phyloP scores from a whole-genome alignment of 2,888 invertebrate species.

The Lottia gigantea region DNA sequence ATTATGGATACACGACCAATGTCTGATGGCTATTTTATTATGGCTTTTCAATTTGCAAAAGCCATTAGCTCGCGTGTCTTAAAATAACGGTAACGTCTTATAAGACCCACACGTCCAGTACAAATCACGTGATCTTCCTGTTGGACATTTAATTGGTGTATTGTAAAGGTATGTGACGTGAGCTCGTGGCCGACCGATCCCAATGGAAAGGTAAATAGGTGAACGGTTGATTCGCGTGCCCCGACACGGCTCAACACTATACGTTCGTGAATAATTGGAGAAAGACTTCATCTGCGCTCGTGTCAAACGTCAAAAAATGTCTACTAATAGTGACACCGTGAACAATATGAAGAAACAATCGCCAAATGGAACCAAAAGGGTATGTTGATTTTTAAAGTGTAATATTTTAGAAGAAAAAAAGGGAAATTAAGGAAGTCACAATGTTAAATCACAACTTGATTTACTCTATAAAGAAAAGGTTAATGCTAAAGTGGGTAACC shows the following conservation, averaged over 20 bases:
- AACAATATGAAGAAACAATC: conserved; percentile 3
- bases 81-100: background rate
- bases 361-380: background rate
- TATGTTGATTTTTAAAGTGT: too few species aligned
- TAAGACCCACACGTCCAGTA: conserved; percentile 2
- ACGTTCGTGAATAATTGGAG: background rate
- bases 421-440: too few species aligned
- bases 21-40: too few species aligned
- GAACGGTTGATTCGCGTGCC: conserved; percentile 1
- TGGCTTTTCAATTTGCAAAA: background rate
- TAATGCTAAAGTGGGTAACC: too few species aligned
- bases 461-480: too few species aligned
- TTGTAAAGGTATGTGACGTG: background rate
- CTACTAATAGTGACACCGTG: background rate
- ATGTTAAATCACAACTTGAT: too few species aligned
- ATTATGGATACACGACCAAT: too few species aligned
- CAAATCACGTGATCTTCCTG: background rate
- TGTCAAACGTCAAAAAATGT: conserved; percentile 9
- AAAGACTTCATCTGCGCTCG: background rate
- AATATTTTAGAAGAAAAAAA: too few species aligned
- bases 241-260: conserved; percentile 7
- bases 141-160: background rate
- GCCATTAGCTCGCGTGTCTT: conserved; percentile 2
- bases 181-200: conserved; percentile 11
- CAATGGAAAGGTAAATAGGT: conserved; percentile 5